Evolutionary conservation across 2,888 invertebrate species (phyloP).

Genomic region (Pharmacophagus antenor): DNA sequence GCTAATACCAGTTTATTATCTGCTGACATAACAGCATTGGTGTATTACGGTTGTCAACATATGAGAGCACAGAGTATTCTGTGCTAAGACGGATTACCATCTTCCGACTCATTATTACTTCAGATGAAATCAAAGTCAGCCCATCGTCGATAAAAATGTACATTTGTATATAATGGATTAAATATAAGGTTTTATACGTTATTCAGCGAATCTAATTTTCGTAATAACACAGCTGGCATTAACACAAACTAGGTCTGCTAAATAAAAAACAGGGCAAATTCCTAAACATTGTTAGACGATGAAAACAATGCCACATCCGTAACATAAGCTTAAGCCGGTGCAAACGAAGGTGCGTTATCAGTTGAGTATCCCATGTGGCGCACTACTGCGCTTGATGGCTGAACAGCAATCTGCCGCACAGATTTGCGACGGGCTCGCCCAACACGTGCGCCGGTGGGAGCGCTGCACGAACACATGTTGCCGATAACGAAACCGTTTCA

Average conservation of each 20-base stretch:
- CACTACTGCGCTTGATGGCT: constrained; percentile 48
- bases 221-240: neutral
- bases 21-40: no score
- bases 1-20: no score
- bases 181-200: no score
- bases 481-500: constrained; percentile 63
- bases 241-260: neutral
- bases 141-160: no score
- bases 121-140: no score
- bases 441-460: constrained; percentile 61
- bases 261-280: neutral
- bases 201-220: no score
- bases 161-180: no score
- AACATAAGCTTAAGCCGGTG: neutral
- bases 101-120: no score
- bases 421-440: constrained; percentile 68
- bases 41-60: no score
- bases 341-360: constrained; percentile 42
- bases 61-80: no score
- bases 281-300: neutral
- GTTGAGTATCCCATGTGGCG: constrained; percentile 41
- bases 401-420: constrained; percentile 65
- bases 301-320: constrained; percentile 19
- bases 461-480: constrained; percentile 58
- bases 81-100: no score